Base-by-base conservation (phyloP, 2,888 invertebrate genomes). In the Sphaeridia pumilis region DNA sequence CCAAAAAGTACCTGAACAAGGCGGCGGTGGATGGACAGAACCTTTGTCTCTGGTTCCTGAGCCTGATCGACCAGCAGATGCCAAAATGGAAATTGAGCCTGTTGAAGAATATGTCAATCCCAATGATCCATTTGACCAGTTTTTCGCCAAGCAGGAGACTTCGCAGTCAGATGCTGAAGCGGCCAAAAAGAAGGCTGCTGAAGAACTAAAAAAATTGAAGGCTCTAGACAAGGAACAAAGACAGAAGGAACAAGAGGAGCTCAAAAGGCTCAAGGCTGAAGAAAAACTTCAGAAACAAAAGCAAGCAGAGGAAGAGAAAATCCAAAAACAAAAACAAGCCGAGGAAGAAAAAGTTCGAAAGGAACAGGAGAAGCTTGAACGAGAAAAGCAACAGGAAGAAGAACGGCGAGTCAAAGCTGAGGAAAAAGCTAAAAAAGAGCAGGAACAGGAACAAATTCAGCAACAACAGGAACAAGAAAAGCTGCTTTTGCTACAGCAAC, bases 131-230 rank as follows among this genome's bases (percentile, higher is more conserved):
- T 52, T 51, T 12, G 54, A 53, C 17, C 38, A 38, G 7, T 38
- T 38, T 20, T 38, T 38, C 20, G 38, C 38, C 5, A 38, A 78
- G 68, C 74, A 76, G 58, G 69, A 79, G 45, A n/a, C n/a, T n/a
- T n/a, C n/a, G n/a, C n/a, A n/a, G n/a, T n/a, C n/a, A n/a, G 81
- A 81, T 70, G 76, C 75, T 63, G 74, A 56, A 46, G 59, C 56
- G 46, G 59, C 59, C 31, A 55, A 55, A 49, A 77, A 57, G 43
- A 43, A 48, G 17, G 54, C 24, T 14, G 55, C 54, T 17, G 55
- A 52, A 5, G 58, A 52, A 26, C 41, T 22, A 31, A 46, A 48
- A n/a, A 3, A 31, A 5, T 14, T 26, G 14, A 41, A 27, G 21
- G 48, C 35, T 7, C 48, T 42, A 28, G 52, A 53, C 14, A 53